These are phyloP conservation scores for Coregonus sp. DNA, from an alignment of 2,797 vertebrate species.

Conservation along the genomic window DNA sequence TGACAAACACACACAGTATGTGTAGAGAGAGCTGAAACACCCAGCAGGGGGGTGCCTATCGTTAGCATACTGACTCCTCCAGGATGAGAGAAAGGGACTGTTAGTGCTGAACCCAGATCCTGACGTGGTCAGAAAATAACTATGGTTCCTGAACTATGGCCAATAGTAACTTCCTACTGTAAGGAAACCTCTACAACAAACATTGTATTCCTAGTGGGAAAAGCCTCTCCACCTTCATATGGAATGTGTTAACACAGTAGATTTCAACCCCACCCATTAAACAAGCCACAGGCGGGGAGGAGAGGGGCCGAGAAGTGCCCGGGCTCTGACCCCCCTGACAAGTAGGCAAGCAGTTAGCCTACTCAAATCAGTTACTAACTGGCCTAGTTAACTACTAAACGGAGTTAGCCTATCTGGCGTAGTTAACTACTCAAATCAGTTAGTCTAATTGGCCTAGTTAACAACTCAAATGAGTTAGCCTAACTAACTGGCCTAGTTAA, in stretches of 20 bases:
- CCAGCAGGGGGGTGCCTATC: background rate
- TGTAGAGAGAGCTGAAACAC: no score
- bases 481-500: no score
- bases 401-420: no score
- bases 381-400: no score
- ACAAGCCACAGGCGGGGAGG: background rate
- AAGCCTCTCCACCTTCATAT: background rate
- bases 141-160: no score
- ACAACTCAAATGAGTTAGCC: background rate
- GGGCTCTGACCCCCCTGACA: background rate
- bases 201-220: background rate
- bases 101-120: background rate
- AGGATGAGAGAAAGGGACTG: background rate
- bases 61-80: background rate
- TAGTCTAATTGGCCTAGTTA: no score
- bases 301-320: background rate
- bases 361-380: background rate
- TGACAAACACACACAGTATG: background rate
- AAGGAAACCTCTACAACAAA: background rate
- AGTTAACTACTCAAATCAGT: no score
- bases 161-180: background rate
- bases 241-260: conserved; percentile 14
- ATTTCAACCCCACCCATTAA: conserved; percentile 63
- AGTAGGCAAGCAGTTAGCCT: background rate
- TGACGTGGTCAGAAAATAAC: background rate